Conservation (phyloP, 2,888 invertebrate species). For the Oconnorella tubifera region DNA sequence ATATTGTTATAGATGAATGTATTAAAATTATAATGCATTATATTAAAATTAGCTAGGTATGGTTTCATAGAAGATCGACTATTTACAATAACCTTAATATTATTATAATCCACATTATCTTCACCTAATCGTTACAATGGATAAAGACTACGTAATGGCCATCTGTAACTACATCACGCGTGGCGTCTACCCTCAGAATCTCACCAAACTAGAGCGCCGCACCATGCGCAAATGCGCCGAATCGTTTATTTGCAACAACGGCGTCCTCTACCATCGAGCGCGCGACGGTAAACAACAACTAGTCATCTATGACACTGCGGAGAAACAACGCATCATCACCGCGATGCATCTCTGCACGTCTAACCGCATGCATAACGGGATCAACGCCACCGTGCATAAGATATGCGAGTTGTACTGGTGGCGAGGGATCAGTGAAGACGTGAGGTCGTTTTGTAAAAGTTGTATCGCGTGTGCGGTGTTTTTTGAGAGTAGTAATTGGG, state of each 20-base stretch:
- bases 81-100: too few species aligned
- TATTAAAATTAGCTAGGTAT: too few species aligned
- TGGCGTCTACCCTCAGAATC: conserved; percentile 8
- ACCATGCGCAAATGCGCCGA: conserved; percentile 13
- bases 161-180: conserved; percentile 9
- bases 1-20: too few species aligned
- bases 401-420: conserved; percentile 16
- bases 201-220: conserved; percentile 11
- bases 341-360: background rate
- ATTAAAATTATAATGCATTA: too few species aligned
- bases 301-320: background rate
- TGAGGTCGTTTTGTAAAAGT: conserved; percentile 11
- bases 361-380: conserved; percentile 6
- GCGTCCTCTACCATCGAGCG: conserved; percentile 7
- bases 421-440: conserved; percentile 13
- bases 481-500: background rate
- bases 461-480: conserved; percentile 7
- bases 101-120: too few species aligned
- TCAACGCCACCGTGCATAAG: conserved; percentile 6
- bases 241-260: background rate
- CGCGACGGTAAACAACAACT: background rate
- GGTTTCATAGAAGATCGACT: too few species aligned
- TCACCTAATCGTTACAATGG: conserved; percentile 9
- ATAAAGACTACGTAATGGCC: conserved; percentile 7
- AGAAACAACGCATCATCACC: background rate